phyloP scores from a whole-genome alignment of 2,113 vertebrate genomes.

The Hymenochirus boettgeri region DNA sequence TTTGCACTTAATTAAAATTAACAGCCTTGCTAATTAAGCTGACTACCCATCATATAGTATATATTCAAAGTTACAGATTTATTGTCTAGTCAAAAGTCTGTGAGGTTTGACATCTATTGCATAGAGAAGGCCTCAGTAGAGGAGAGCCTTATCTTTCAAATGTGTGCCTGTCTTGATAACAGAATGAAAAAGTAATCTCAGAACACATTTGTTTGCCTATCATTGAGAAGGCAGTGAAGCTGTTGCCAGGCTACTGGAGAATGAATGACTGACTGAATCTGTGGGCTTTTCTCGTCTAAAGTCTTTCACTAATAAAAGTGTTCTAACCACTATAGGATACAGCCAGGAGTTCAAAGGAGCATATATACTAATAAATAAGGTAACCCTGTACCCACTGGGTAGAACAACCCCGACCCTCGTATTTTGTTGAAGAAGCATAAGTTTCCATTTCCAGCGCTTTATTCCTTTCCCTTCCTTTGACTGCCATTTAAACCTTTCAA shows the following conservation, averaged over 20 bases:
- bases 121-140: slow-evolving; percentile 17
- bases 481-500: no score
- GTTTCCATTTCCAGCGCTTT: no score
- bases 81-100: slow-evolving; percentile 25
- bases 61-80: slow-evolving; percentile 13
- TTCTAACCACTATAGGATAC: slow-evolving; percentile 20
- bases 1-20: slow-evolving; percentile 39
- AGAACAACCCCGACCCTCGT: no score
- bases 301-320: slow-evolving; percentile 1
- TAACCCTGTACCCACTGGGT: no score
- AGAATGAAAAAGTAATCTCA: slow-evolving; percentile 38
- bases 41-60: slow-evolving; percentile 8
- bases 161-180: slow-evolving; percentile 38
- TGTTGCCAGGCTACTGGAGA: slow-evolving; percentile 33
- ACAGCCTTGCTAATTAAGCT: slow-evolving; percentile 26
- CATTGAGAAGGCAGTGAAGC: slow-evolving; percentile 25
- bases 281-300: slow-evolving; percentile 17
- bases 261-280: slow-evolving; percentile 21
- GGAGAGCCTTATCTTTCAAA: slow-evolving; percentile 32
- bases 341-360: slow-evolving; percentile 17
- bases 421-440: no score
- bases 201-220: slow-evolving; percentile 38
- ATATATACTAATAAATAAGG: neutral
- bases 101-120: slow-evolving; percentile 26
- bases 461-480: no score